Evolutionary conservation across 2,797 vertebrate genomes (phyloP), one percentile per base, ranked within the genome.

Genomic region (Esox masquinongy): DNA sequence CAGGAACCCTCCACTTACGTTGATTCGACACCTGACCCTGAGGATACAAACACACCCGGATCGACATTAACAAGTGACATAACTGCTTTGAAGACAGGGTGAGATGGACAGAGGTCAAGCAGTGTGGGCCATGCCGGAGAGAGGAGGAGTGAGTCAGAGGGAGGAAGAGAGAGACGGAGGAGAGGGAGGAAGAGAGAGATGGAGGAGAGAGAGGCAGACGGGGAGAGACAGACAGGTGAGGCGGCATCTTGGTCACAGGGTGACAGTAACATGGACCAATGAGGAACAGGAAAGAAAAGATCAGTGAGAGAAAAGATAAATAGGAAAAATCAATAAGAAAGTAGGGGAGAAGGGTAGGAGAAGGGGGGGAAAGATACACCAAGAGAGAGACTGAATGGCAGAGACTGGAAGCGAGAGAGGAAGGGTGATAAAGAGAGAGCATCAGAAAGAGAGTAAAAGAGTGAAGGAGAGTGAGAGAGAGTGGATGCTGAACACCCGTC

Each of bases 401-500:
- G 83, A 85, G 63, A 72, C 73, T 79, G 79, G 80, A 76, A 85
- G 17, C 72, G 74, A 61, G 70, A 36, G 72, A 50, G 79, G 19
- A 36, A 7, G 29, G 47, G 50, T 51, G 69, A 79, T 43, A n/a
- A 43, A 69, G 59, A 66, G 49, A 69, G 39, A 24, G 34, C 64
- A 1, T 68, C 9, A 53, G 64, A 15, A 24, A 50, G 70, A 17
- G 12, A 66, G 66, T 59, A 22, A 24, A 70, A 50, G 43, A 69
- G 24, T 26, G 36, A 2, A 2, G 12, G 69, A 31, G 67, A 53
- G 68, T 49, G 70, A 49, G 72, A 29, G 71, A 51, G 51, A 19
- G 31, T 14, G 63, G 26, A 85, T 86, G 86, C 82, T 85, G 85
- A 94, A 92, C 89, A 93, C 90, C 91, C 87, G 43, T 92, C 88